Conservation (phyloP, 2,797 vertebrate genomes). For the Liparis tanakae region DNA sequence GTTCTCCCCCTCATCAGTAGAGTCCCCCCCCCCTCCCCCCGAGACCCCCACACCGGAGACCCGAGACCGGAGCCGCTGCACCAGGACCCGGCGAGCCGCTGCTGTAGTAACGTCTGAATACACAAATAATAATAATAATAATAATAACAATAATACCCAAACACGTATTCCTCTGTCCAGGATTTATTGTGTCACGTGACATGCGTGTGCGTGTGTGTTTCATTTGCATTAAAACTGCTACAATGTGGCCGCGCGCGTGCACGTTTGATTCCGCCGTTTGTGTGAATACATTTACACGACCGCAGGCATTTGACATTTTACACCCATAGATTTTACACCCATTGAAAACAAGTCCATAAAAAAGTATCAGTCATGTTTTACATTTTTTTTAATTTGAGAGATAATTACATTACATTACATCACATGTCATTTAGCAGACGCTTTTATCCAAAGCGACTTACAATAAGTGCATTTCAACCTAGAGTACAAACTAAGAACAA, state of each 20-base stretch:
- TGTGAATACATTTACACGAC: background rate
- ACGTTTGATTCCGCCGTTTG: constrained; percentile 35
- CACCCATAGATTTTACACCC: background rate
- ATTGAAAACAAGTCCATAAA: too few relatives aligned
- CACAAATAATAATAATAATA: constrained; percentile 58
- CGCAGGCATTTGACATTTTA: background rate
- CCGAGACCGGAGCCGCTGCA: constrained; percentile 1
- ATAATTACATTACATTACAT: too few relatives aligned
- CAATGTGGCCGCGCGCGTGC: constrained; percentile 54
- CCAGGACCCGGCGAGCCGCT: constrained; percentile 11
- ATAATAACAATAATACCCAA: constrained; percentile 59
- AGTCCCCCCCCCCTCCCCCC: constrained; percentile 13
- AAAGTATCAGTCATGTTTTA: too few relatives aligned
- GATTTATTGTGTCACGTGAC: constrained; percentile 64
- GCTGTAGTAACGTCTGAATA: constrained; percentile 78
- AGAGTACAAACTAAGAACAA: too few relatives aligned
- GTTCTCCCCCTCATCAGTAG: too few relatives aligned
- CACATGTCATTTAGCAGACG: too few relatives aligned
- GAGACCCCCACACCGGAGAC: constrained; percentile 45
- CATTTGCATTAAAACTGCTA: constrained; percentile 80
- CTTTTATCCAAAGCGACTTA: too few relatives aligned
- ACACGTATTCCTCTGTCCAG: constrained; percentile 60
- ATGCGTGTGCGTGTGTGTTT: constrained; percentile 42
- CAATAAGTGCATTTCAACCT: too few relatives aligned
- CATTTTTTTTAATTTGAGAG: background rate